Evolutionary conservation across 2,797 vertebrate genomes (phyloP), one percentile per base, ranked within the genome.

Genomic region (Luscinia luscinia): DNA sequence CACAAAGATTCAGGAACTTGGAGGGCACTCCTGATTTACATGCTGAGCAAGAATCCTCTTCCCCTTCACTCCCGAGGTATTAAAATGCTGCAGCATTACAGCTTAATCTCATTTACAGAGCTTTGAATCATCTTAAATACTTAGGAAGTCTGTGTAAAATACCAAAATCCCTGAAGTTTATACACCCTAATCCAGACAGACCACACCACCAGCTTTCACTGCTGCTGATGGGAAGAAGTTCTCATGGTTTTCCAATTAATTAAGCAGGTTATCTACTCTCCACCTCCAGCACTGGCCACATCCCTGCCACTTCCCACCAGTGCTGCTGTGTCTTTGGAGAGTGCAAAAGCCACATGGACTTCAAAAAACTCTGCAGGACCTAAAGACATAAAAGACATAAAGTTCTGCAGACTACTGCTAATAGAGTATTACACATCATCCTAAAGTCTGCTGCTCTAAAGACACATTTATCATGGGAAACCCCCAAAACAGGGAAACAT

Each of bases 81-180:
- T 97, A 91, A 95, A 95, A 94, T 55, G 73, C 89, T 87, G 80
- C 80, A 93, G 68, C 6, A 4, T 74, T 97, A 70, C 38, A 96
- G 87, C 57, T 94, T 95, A 97, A 95, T 96, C 94, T 95, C 93
- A 97, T 92, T 96, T 92, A 95, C 11, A 1, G 82, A 94, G 96
- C 94, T 95, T 86, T 96, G 95, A 95, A 96, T 96, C 91, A 95
- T 96, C 74, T 96, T 87, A 95, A 95, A 55, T 70, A 78, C 86
- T 93, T 96, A 91, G 74, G 84, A 95, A 96, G 84, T 62, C 89
- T 96, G 78, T 94, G 38, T 84, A 93, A 95, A 96, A 91, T 93
- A 83, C 84, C 82, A 92, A 82, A 89, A 92, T 94, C 91, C 90
- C 83, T 9, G 8, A 67, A 92, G 87, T 96, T 92, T 76, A 84